Base-by-base conservation (phyloP, 2,113 vertebrate genomes). In the Anoura caudifer region DNA sequence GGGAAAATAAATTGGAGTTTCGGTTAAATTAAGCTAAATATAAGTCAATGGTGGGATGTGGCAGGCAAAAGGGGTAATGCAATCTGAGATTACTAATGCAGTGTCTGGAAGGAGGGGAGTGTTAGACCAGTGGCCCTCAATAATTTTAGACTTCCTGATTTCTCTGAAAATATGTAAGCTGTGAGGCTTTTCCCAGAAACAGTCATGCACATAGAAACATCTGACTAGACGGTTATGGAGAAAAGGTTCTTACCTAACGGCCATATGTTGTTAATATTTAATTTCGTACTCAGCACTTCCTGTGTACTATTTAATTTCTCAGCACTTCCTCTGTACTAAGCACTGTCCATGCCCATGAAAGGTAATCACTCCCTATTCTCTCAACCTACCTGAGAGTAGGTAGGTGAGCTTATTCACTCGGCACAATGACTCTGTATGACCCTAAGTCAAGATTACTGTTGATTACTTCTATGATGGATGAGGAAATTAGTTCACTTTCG, bases 11-110 rank as follows among this genome's bases (percentile, higher is more conserved):
- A 83, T 90, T 65, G 79, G 89, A 24, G 82, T 88, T 93, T 97
- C 0, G 9, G 93, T 91, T 75, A 70, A 96, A 95, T 87, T 72
- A 65, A 87, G 95, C 89, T 96, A 89, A 97, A 85, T 61, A 54
- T 97, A 92, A 95, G 87, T 79, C 90, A 81, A 50, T 24, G 22
- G 83, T 96, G 86, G 70, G 54, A 96, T 97, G 96, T 41, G 31
- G 75, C 56, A 87, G 50, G 88, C 17, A 63, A 16, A 63, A 95
- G 38, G 84, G n/a, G 45, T 7, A 61, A 41, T 0, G 7, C 72
- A 43, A 10, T 33, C 72, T 41, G 54, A 79, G 41, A 52, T 86
- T 5, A 36, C 19, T 50, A 54, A 73, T 43, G 41, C 69, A 4
- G 36, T 5, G 33, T 91, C 31, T 86, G 69, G 7, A 38, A 36